These are phyloP conservation scores for Stegastes partitus DNA, from an alignment of 2,113 vertebrate species.

Conservation along the genomic window DNA sequence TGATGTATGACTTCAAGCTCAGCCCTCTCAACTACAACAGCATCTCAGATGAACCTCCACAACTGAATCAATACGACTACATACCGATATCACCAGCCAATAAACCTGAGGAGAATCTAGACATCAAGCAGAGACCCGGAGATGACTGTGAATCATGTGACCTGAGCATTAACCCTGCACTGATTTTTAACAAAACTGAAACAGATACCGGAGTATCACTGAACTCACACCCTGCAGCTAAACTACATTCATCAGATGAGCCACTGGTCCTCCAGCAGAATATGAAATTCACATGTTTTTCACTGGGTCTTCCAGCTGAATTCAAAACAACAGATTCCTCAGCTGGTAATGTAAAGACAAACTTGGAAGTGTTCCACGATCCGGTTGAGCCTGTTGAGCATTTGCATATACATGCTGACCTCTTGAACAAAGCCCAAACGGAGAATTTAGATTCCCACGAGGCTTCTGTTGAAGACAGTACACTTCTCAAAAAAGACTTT, in stretches of 20 bases:
- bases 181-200: constrained; percentile 73
- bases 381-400: constrained; percentile 60
- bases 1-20: constrained; percentile 80
- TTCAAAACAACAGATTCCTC: constrained; percentile 43
- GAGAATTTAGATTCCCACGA: constrained; percentile 53
- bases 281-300: constrained; percentile 36
- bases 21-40: constrained; percentile 82
- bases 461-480: constrained; percentile 41
- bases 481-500: constrained; percentile 53
- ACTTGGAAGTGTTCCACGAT: constrained; percentile 64
- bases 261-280: constrained; percentile 51
- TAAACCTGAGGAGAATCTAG: constrained; percentile 63
- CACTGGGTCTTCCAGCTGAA: constrained; percentile 51
- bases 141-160: constrained; percentile 65
- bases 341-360: constrained; percentile 34
- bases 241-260: constrained; percentile 52
- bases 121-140: constrained; percentile 60
- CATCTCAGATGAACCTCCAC: constrained; percentile 74
- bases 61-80: constrained; percentile 75
- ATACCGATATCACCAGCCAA: constrained; percentile 75
- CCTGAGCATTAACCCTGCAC: constrained; percentile 58
- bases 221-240: constrained; percentile 53
- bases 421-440: constrained; percentile 65
- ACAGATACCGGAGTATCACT: constrained; percentile 53
- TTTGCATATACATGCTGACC: constrained; percentile 56